Conservation (phyloP, 2,113 vertebrate species). For the Eulacestoma nigropectus region DNA sequence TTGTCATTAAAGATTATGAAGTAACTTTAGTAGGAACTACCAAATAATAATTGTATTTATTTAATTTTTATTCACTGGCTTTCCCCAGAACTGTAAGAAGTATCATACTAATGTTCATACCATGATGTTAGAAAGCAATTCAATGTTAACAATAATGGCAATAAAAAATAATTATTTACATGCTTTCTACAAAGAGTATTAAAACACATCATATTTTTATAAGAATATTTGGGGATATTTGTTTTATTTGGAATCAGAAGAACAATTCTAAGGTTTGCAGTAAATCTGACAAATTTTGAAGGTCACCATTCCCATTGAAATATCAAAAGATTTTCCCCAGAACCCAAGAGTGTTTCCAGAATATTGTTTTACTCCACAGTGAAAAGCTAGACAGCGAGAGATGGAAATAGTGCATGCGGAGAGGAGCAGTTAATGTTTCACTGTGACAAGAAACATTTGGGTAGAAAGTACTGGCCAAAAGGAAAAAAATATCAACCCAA, state of each 20-base stretch:
- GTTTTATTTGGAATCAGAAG: neutral
- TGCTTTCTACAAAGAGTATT: neutral
- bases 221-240: neutral
- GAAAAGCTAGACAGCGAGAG: neutral
- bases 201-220: neutral
- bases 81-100: neutral
- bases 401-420: neutral
- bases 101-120: neutral
- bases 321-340: neutral
- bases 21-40: neutral
- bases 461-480: neutral
- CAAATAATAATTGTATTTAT: neutral
- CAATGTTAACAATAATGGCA: neutral
- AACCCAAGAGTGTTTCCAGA: neutral
- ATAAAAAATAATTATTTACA: neutral
- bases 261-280: neutral
- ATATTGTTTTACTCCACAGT: neutral
- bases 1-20: neutral
- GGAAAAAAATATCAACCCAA: neutral
- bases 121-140: neutral
- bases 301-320: neutral
- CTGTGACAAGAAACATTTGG: neutral
- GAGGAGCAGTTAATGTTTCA: neutral
- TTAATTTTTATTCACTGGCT: neutral
- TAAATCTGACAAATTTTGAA: neutral